These are phyloP conservation scores for Galerucella nymphaeae DNA, from an alignment of 2,888 invertebrate species.

Conservation along the genomic window DNA sequence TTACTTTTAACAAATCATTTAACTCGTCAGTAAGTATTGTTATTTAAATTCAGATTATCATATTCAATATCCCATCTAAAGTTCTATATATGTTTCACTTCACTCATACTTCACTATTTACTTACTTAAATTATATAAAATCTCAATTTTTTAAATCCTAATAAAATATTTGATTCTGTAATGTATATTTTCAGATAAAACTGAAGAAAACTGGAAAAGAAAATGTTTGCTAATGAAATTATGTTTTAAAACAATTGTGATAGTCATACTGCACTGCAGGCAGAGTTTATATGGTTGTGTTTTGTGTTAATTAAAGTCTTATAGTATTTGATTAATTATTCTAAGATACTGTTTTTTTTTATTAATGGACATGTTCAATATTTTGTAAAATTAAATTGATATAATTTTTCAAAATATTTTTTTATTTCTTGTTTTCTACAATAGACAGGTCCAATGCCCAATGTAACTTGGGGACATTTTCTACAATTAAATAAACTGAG, in stretches of 20 bases:
- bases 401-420: background rate
- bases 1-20: conserved; percentile 2
- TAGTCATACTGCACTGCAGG: background rate
- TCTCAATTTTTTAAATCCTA: background rate
- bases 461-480: no score
- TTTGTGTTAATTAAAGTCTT: background rate
- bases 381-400: conserved; percentile 3
- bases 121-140: background rate
- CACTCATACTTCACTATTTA: no score
- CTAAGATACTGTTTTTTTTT: background rate
- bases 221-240: background rate
- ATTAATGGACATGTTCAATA: background rate
- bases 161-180: no score
- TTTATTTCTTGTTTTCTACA: background rate
- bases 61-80: no score
- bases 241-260: background rate
- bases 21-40: conserved; percentile 2
- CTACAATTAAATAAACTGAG: no score
- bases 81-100: no score
- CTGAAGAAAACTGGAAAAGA: conserved; percentile 11
- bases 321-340: background rate
- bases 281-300: background rate
- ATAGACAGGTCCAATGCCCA: no score
- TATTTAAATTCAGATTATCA: background rate
- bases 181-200: conserved; percentile 5